phyloP scores from a whole-genome alignment of 2,888 invertebrate genomes.

The Dioctria rufipes region DNA sequence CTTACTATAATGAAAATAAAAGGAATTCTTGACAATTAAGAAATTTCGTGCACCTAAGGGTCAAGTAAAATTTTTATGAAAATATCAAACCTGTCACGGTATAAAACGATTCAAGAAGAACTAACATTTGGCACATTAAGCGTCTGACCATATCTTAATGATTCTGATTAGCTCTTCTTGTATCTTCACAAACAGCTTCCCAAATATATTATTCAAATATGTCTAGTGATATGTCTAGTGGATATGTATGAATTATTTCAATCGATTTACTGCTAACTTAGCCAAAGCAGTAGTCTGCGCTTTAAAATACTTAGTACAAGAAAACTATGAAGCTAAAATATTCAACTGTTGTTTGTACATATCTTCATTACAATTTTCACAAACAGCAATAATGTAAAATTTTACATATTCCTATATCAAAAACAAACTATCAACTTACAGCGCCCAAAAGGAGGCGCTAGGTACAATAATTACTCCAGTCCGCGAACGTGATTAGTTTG shows the following conservation, averaged over 20 bases:
- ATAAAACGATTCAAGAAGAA: conserved; percentile 10
- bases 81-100: no score
- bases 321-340: conserved; percentile 2
- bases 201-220: conserved; percentile 32
- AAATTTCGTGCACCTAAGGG: neutral
- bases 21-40: no score
- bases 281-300: conserved; percentile 20
- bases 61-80: neutral
- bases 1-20: no score
- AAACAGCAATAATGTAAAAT: conserved; percentile 55
- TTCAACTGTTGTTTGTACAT: conserved; percentile 33
- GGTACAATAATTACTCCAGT: conserved; percentile 49
- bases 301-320: conserved; percentile 6
- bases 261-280: conserved; percentile 23
- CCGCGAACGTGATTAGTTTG: conserved; percentile 39
- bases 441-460: conserved; percentile 53
- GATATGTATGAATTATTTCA: conserved; percentile 51
- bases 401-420: conserved; percentile 51
- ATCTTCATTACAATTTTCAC: conserved; percentile 56
- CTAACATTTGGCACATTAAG: conserved; percentile 10
- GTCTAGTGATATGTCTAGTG: conserved; percentile 55
- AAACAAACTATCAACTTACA: conserved; percentile 56
- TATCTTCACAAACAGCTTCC: neutral
- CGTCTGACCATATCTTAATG: conserved; percentile 28
- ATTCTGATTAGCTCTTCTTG: conserved; percentile 5